These are phyloP conservation scores for Drosophila longiperda DNA, from an alignment of 2,888 invertebrate species.

Conservation along the genomic window DNA sequence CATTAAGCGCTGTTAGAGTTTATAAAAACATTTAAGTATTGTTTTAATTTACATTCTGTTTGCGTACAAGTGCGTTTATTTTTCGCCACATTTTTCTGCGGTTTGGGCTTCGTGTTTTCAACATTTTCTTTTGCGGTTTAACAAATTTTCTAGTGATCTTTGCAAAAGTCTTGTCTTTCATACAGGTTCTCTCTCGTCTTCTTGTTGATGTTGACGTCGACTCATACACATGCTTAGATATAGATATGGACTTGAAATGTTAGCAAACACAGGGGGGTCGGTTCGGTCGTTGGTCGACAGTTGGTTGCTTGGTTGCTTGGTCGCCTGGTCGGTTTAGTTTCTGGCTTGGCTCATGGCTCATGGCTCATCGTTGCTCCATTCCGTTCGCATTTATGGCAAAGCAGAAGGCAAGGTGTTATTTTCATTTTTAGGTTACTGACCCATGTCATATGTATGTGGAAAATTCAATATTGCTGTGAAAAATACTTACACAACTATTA, in stretches of 20 bases:
- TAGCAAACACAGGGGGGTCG: conserved; percentile 71
- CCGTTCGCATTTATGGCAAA: conserved; percentile 74
- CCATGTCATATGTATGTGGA: conserved; percentile 80
- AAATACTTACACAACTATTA: conserved; percentile 77
- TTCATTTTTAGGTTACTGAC: conserved; percentile 81
- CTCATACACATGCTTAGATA: conserved; percentile 74
- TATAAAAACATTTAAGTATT: conserved; percentile 60
- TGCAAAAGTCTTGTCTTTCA: conserved; percentile 64
- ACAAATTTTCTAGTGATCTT: conserved; percentile 73
- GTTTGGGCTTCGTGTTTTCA: conserved; percentile 68
- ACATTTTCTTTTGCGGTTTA: conserved; percentile 75
- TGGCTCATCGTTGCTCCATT: conserved; percentile 53
- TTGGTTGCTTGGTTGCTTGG: conserved; percentile 48
- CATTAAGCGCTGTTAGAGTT: conserved; percentile 66
- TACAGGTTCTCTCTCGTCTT: conserved; percentile 70
- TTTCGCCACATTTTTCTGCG: conserved; percentile 67
- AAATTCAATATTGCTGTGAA: conserved; percentile 81
- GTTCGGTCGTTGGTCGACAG: conserved; percentile 29
- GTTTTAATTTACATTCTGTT: conserved; percentile 71
- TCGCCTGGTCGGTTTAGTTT: conserved; percentile 53
- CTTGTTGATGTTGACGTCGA: conserved; percentile 44
- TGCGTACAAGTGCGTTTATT: conserved; percentile 27
- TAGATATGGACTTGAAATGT: conserved; percentile 73
- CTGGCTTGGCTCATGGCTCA: conserved; percentile 49
- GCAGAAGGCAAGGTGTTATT: conserved; percentile 74